A percentile compares a stretch with the other conserved stretches of the same genome.
phyloP scores from a whole-genome alignment of 2,113 vertebrate genomes.

The Emydocephalus ijimae region DNA sequence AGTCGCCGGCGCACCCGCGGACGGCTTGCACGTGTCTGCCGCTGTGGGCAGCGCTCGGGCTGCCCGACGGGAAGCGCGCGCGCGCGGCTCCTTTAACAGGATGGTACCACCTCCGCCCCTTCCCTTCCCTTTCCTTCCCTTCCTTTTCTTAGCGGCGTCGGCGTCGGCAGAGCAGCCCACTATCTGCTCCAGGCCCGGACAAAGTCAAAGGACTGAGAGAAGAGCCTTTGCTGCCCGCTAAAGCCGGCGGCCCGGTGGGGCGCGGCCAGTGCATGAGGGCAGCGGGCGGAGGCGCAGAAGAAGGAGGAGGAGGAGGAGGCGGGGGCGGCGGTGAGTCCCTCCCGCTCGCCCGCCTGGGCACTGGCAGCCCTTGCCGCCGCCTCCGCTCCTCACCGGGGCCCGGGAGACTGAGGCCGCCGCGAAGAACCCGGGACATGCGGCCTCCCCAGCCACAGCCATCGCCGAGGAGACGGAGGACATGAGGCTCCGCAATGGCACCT shows the following conservation, averaged over 20 bases:
- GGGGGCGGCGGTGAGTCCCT: not conserved
- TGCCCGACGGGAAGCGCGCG: not conserved
- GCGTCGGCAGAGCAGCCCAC: not conserved
- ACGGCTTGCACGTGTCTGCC: not conserved
- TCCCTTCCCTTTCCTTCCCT: not conserved
- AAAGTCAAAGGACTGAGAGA: not conserved
- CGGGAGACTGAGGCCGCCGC: constrained; percentile 43
- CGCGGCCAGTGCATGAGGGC: constrained; percentile 39
- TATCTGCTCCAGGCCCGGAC: constrained; percentile 16
- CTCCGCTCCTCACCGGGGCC: constrained; percentile 7
- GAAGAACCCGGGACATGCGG: constrained; percentile 57
- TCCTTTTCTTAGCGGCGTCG: not conserved
- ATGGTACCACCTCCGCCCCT: constrained; percentile 10
- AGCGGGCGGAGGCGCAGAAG: constrained; percentile 5
- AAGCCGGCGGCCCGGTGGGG: constrained; percentile 15
- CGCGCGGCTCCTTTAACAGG: not conserved
- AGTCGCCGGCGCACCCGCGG: not conserved
- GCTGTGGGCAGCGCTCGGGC: not conserved
- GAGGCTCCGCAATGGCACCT: constrained; percentile 89
- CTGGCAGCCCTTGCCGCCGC: constrained; percentile 40
- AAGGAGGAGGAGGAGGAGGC: constrained; percentile 12
- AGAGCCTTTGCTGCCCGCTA: not conserved
- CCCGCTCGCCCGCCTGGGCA: constrained; percentile 27
- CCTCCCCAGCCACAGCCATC: constrained; percentile 50
- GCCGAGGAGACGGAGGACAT: constrained; percentile 73